A percentile compares a stretch with the other conserved stretches of the same genome.
Evolutionary conservation across 2,888 invertebrate genomes (phyloP).

Genomic region (Patella caerulea): DNA sequence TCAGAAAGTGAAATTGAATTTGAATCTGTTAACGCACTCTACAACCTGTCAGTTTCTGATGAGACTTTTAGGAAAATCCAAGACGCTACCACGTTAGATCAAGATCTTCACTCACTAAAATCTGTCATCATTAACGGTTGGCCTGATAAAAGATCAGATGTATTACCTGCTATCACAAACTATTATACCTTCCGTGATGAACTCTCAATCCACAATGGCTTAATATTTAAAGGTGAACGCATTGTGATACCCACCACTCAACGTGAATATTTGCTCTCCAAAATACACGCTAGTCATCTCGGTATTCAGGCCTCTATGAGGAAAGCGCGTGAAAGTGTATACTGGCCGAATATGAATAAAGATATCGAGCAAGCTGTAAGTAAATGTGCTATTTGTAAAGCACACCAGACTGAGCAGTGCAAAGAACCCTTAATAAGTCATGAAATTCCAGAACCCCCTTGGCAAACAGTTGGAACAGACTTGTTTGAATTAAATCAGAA

Average conservation of each 20-base stretch:
- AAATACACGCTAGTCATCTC: slow-evolving; percentile 1
- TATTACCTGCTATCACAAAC: not conserved
- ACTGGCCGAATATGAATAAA: slow-evolving; percentile 21
- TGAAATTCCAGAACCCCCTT: slow-evolving; percentile 4
- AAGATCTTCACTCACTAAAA: not conserved
- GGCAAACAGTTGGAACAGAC: slow-evolving; percentile 19
- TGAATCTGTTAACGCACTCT: no score
- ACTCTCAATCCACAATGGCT: slow-evolving; percentile 10
- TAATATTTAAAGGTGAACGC: slow-evolving; percentile 19
- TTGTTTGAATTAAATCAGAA: not conserved
- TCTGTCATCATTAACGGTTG: slow-evolving; percentile 15
- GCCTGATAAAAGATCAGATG: slow-evolving; percentile 1
- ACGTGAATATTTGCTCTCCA: not conserved
- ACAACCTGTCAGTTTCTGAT: no score
- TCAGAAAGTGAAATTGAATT: no score
- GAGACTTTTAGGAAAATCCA: not conserved
- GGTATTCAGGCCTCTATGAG: slow-evolving; percentile 17
- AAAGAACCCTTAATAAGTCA: slow-evolving; percentile 21
- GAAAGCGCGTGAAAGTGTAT: slow-evolving; percentile 11
- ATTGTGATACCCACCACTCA: slow-evolving; percentile 3
- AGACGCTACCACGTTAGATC: not conserved
- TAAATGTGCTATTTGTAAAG: slow-evolving; percentile 17
- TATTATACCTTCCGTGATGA: slow-evolving; percentile 17
- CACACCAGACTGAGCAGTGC: not conserved
- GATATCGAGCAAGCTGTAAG: slow-evolving; percentile 6